A percentile compares a stretch with the other conserved stretches of the same genome.
Conservation (phyloP, 2,888 invertebrate genomes). For the Napeogenes sylphis region DNA sequence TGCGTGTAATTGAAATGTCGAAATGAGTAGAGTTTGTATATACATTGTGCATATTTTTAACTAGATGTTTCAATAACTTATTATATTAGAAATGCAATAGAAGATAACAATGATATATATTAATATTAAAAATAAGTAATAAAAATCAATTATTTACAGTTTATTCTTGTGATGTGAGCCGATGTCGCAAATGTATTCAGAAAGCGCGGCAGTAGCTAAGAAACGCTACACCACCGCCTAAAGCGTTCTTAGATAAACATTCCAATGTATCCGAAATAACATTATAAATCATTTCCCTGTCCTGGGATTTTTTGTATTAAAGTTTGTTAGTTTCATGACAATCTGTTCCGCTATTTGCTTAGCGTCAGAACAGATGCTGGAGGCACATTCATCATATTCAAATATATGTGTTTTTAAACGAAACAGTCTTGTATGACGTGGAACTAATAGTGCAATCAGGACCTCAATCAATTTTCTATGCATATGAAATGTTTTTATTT, state of each 20-base stretch:
- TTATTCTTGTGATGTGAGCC: slow-evolving; percentile 11
- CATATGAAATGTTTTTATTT: slow-evolving; percentile 8
- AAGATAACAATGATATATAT: too few relatives aligned
- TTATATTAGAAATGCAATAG: too few relatives aligned
- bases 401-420: slow-evolving; percentile 57
- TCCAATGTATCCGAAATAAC: slow-evolving; percentile 71
- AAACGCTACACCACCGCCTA: slow-evolving; percentile 50
- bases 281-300: slow-evolving; percentile 71
- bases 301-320: slow-evolving; percentile 55
- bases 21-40: too few relatives aligned
- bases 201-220: slow-evolving; percentile 41
- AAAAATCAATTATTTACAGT: neutral
- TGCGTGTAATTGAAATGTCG: too few relatives aligned
- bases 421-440: slow-evolving; percentile 44
- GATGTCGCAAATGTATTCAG: slow-evolving; percentile 43
- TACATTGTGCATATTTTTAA: too few relatives aligned
- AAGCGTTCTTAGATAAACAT: slow-evolving; percentile 59
- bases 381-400: slow-evolving; percentile 62
- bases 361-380: slow-evolving; percentile 66
- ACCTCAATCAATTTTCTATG: slow-evolving; percentile 20
- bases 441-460: slow-evolving; percentile 41
- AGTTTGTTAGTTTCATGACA: slow-evolving; percentile 75
- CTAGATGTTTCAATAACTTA: too few relatives aligned
- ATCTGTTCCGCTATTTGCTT: slow-evolving; percentile 78
- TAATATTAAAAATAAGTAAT: too few relatives aligned